Evolutionary conservation across 1,140 invertebrate genomes (phyloP), one percentile per base, ranked within the genome.

Genomic region (Platorchestia sp.): DNA sequence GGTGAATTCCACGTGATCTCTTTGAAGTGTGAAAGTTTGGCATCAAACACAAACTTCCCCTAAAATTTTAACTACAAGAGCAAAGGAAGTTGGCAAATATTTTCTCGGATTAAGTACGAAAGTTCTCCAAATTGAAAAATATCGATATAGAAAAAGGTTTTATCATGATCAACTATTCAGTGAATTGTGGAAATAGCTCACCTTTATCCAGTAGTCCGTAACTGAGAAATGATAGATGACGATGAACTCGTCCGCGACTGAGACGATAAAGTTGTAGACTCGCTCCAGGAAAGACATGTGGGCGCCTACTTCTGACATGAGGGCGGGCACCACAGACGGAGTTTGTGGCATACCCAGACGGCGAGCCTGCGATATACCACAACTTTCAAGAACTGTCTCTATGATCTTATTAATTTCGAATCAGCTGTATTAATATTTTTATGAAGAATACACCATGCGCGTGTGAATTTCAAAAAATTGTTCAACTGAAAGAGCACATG

Each of bases 131-230:
- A 75, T 75, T 75, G 59, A 75, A 22, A 27, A 36, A 75, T 14
- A 22, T 22, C 7, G 3, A 75, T 22, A 22, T 22, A 27, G 59
- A 36, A 10, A n/a, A n/a, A n/a, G n/a, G n/a, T n/a, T n/a, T n/a
- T n/a, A n/a, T n/a, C n/a, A n/a, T n/a, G n/a, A n/a, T n/a, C n/a
- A 19, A 3, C 27, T 27, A 36, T 6, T 51, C 19, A 6, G 47
- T 7, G 47, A 19, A 7, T 86, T 41, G 7, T 7, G 14, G 87
- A 89, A 3, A 42, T 42, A 42, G 10, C 95, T 95, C 86, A 96
- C 96, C 59, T 96, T 53, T 5, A 96, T 96, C 86, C 96, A 95
- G 45, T 45, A n/a, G n/a, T 96, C 95, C 27, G 91, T 95, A 44
- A 95, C 45, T 36, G 51, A 95, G 86, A 96, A 95, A 45, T 96